phyloP scores from a whole-genome alignment of 2,888 invertebrate species.

The Gerris lacustris region DNA sequence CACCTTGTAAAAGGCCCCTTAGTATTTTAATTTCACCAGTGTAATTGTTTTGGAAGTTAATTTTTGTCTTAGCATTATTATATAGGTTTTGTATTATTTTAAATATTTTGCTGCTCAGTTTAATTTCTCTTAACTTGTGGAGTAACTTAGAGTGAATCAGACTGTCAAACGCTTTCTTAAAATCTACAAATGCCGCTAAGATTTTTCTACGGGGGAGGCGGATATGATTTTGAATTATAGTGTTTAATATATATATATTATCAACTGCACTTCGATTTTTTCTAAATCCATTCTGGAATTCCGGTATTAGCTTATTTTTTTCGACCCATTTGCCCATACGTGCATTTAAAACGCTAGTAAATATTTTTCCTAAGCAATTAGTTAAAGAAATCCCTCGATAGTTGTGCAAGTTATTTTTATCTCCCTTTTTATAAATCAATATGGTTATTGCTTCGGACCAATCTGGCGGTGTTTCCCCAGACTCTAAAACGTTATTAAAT shows the following conservation, averaged over 20 bases:
- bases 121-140: slow-evolving; percentile 1
- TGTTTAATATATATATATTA: slow-evolving; percentile 10
- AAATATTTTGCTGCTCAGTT: neutral
- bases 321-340: slow-evolving; percentile 1
- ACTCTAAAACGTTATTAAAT: neutral
- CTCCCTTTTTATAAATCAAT: slow-evolving; percentile 11
- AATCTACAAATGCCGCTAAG: neutral
- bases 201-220: neutral
- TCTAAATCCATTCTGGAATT: slow-evolving; percentile 4
- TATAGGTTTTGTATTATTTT: slow-evolving; percentile 6
- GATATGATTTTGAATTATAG: neutral
- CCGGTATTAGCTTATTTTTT: neutral
- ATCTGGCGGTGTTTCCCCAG: neutral
- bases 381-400: neutral
- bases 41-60: neutral
- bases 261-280: neutral
- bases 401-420: neutral
- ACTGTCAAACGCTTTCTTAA: slow-evolving; percentile 9
- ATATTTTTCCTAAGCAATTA: neutral
- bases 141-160: neutral
- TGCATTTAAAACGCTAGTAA: neutral
- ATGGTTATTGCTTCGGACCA: neutral
- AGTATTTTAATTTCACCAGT: neutral
- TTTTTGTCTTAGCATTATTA: slow-evolving; percentile 2
- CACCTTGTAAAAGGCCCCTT: slow-evolving; percentile 3